Conservation (phyloP, 1,140 invertebrate genomes). For the Campoletis sonorensis region DNA sequence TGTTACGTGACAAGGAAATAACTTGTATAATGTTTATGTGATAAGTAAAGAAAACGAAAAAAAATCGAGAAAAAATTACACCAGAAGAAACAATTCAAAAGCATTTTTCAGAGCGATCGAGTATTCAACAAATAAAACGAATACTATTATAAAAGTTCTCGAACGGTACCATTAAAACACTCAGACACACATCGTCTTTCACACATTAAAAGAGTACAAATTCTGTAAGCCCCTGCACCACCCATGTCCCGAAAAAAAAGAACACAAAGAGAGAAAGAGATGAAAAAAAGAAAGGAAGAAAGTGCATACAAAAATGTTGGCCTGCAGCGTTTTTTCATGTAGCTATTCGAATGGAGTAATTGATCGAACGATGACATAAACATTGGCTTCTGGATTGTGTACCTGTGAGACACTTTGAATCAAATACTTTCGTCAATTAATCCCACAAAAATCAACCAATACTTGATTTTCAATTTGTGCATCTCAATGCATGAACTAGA, state of each 20-base stretch:
- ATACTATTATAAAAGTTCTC: conserved; percentile 37
- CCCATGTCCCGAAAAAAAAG: conserved; percentile 58
- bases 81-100: not conserved
- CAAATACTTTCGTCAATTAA: too few species aligned
- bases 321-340: too few species aligned
- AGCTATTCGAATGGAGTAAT: too few species aligned
- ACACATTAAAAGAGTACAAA: conserved; percentile 74
- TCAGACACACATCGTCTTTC: conserved; percentile 45
- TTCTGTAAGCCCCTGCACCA: conserved; percentile 70
- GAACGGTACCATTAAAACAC: conserved; percentile 36
- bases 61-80: not conserved
- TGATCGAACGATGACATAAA: too few species aligned
- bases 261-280: conserved; percentile 25
- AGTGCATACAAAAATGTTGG: conserved; percentile 22
- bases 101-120: not conserved
- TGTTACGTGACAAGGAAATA: not conserved
- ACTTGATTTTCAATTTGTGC: not conserved
- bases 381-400: too few species aligned
- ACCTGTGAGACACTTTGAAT: not conserved
- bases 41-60: conserved; percentile 32
- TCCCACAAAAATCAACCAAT: not conserved
- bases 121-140: conserved; percentile 22
- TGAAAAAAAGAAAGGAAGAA: conserved; percentile 38
- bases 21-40: conserved; percentile 32
- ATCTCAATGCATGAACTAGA: too few species aligned